Conservation (phyloP, 92 coral and sea anemone species). For the Phenganax marumi region DNA sequence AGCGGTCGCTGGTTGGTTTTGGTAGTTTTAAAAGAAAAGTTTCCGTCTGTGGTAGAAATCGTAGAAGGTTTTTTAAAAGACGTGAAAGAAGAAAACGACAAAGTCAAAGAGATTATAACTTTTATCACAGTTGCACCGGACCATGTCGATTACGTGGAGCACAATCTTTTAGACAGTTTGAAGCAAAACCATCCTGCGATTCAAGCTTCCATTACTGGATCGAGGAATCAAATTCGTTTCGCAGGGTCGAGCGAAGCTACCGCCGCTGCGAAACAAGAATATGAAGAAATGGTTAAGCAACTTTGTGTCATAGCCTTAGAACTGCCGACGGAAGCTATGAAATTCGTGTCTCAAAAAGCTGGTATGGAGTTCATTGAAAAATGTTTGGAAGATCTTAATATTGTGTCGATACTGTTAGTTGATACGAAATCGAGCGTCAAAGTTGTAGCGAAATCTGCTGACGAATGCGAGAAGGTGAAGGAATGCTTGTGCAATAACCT, state of each 20-base stretch:
- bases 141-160: constrained; percentile 19
- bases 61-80: constrained; percentile 23
- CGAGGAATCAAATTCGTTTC: constrained; percentile 28
- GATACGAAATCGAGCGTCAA: constrained; percentile 13
- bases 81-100: constrained; percentile 12
- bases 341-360: constrained; percentile 18
- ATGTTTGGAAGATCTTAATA: constrained; percentile 8
- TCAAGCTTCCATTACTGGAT: background rate
- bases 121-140: constrained; percentile 1
- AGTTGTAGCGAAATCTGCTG: background rate
- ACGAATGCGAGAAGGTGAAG: background rate
- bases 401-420: constrained; percentile 5
- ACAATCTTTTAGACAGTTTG: constrained; percentile 2
- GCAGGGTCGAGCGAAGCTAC: background rate
- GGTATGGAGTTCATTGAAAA: constrained; percentile 16
- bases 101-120: constrained; percentile 6
- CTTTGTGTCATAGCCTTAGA: background rate
- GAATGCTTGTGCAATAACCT: background rate
- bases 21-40: constrained; percentile 6
- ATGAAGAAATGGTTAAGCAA: background rate
- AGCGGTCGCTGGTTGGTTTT: constrained; percentile 27
- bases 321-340: constrained; percentile 4
- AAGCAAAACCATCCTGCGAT: constrained; percentile 10
- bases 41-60: background rate
- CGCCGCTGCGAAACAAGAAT: background rate